These are phyloP conservation scores for Paralichthys olivaceus DNA, from an alignment of 2,113 vertebrate genomes.

Conservation along the genomic window DNA sequence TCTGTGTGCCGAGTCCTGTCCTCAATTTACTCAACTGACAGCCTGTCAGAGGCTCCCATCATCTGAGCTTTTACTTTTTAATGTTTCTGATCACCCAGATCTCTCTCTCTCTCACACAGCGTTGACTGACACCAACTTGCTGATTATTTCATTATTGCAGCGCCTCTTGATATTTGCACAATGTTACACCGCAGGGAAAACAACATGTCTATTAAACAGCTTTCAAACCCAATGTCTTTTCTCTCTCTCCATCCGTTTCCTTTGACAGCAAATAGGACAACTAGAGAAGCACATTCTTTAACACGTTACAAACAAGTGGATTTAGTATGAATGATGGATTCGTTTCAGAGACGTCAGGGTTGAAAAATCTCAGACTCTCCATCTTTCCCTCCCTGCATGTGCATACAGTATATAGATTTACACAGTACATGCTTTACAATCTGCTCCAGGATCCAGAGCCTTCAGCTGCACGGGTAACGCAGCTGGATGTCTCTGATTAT, in stretches of 20 bases:
- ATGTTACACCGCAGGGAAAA: slow-evolving; percentile 12
- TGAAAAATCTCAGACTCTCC: slow-evolving; percentile 31
- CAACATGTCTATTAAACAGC: slow-evolving; percentile 17
- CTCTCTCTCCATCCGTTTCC: neutral
- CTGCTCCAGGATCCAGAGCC: slow-evolving; percentile 36
- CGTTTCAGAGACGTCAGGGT: neutral
- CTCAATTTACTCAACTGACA: slow-evolving; percentile 32
- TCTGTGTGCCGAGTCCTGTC: slow-evolving; percentile 7
- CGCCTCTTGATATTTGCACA: slow-evolving; percentile 33
- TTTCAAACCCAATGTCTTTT: neutral
- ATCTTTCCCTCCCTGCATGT: slow-evolving; percentile 22
- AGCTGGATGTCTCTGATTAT: slow-evolving; percentile 47
- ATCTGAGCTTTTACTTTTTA: neutral
- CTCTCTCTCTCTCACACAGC: neutral
- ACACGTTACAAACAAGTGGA: neutral
- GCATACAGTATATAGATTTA: neutral
- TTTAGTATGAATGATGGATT: neutral
- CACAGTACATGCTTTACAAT: too few relatives aligned
- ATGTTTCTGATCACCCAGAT: neutral
- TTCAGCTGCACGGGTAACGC: slow-evolving; percentile 36
- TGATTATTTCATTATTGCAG: slow-evolving; percentile 35
- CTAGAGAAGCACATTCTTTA: neutral
- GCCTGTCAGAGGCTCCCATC: slow-evolving; percentile 22
- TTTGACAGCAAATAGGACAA: neutral
- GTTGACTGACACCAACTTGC: neutral